These are phyloP conservation scores for Nettapus auritus DNA, from an alignment of 2,113 vertebrate genomes.

Conservation along the genomic window DNA sequence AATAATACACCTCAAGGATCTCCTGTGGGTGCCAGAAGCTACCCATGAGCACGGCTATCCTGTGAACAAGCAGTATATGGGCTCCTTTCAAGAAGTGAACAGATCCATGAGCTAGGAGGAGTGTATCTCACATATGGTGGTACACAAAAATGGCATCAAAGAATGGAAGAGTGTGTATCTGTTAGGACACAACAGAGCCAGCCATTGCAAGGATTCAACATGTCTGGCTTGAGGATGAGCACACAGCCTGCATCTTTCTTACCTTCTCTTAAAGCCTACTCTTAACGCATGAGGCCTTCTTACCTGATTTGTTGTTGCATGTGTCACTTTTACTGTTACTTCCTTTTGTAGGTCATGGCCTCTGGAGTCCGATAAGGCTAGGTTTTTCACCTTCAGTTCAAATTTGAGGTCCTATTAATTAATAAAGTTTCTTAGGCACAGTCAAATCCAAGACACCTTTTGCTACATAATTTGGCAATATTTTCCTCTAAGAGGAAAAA, in stretches of 20 bases:
- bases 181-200: not conserved
- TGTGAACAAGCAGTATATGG: no score
- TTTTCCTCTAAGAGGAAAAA: not conserved
- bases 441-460: not conserved
- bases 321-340: constrained; percentile 81
- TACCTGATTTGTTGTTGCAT: constrained; percentile 78
- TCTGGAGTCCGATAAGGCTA: constrained; percentile 85
- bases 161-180: not conserved
- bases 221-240: not conserved
- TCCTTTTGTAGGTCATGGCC: constrained; percentile 88
- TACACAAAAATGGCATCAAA: not conserved
- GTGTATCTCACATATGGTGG: not conserved
- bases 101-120: not conserved
- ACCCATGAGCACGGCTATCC: not conserved
- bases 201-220: not conserved
- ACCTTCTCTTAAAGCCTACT: not conserved
- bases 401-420: constrained; percentile 81
- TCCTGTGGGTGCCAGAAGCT: no score
- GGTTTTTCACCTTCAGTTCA: constrained; percentile 89
- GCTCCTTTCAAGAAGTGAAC: not conserved
- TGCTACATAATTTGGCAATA: not conserved
- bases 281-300: not conserved
- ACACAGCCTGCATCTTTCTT: not conserved
- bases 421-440: not conserved
- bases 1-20: not conserved